Conservation (phyloP, 37 sponge, comb jelly and placozoan species). For the Beroe forskalii region DNA sequence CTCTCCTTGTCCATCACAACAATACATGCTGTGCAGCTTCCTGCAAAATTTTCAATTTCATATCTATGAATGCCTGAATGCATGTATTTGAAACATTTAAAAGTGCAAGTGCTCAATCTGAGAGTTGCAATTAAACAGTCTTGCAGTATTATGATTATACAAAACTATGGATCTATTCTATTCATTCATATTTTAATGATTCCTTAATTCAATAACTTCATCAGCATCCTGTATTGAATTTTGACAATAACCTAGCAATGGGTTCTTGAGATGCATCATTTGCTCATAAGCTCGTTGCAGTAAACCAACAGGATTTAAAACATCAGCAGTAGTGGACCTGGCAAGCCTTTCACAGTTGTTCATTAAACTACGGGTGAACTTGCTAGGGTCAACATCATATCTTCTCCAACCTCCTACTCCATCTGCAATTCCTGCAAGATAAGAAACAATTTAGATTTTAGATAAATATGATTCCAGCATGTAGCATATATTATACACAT, state of each 20-base stretch:
- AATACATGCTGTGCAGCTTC: constrained; percentile 77
- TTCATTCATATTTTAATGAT: no score
- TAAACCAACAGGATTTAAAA: constrained; percentile 64
- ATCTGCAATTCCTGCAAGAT: constrained; percentile 75
- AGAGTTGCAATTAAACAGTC: no score
- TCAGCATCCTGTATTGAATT: no score
- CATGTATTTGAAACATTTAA: no score
- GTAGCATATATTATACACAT: no score
- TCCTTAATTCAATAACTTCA: no score
- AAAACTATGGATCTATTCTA: background rate
- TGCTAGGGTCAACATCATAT: constrained; percentile 71
- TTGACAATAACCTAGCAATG: constrained; percentile 67
- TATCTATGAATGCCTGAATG: background rate
- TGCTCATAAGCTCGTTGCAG: constrained; percentile 63
- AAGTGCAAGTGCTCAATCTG: background rate
- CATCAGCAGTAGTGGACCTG: background rate
- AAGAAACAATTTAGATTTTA: no score
- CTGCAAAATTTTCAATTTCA: constrained; percentile 65
- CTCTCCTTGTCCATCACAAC: constrained; percentile 67
- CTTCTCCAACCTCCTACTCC: constrained; percentile 79
- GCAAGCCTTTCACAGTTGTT: constrained; percentile 61
- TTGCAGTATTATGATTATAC: no score
- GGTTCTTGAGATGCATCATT: constrained; percentile 45
- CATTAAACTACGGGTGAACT: constrained; percentile 72
- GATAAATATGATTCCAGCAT: no score